phyloP scores from a whole-genome alignment of 2,888 invertebrate species.

The Thymelicus lineola region DNA sequence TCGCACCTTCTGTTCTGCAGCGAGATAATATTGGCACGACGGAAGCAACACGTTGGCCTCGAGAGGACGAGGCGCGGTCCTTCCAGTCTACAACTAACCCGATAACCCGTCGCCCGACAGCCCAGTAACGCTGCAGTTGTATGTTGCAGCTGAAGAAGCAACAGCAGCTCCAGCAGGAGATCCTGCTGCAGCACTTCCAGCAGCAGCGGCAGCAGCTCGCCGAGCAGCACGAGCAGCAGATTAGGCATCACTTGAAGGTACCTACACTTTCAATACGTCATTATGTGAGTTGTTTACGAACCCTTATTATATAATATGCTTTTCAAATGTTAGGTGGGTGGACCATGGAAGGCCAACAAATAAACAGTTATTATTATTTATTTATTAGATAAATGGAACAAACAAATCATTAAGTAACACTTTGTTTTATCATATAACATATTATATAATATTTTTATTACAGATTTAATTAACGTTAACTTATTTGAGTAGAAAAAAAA shows the following conservation, averaged over 20 bases:
- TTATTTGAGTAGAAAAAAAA: too few relatives aligned
- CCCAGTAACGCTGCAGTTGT: neutral
- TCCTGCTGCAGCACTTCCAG: conserved; percentile 95
- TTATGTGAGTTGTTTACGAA: conserved; percentile 23
- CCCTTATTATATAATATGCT: neutral
- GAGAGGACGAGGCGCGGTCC: too few relatives aligned
- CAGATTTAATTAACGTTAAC: too few relatives aligned
- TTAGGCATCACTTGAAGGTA: conserved; percentile 95
- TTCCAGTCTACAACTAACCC: neutral
- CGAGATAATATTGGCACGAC: too few relatives aligned
- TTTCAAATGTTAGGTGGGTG: neutral
- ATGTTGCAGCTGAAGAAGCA: conserved; percentile 93
- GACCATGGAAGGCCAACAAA: too few relatives aligned
- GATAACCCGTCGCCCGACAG: neutral
- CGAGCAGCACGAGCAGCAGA: conserved; percentile 95
- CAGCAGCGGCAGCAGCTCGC: conserved; percentile 96
- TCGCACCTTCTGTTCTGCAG: neutral
- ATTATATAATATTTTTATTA: too few relatives aligned
- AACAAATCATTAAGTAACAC: too few relatives aligned
- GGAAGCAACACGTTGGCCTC: too few relatives aligned
- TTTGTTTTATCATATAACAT: too few relatives aligned
- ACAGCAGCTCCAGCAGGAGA: conserved; percentile 96
- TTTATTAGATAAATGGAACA: too few relatives aligned
- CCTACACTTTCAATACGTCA: conserved; percentile 35
- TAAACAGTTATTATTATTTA: too few relatives aligned